Conservation (phyloP, 2,797 vertebrate species). For the Acrossocheilus fasciatus region DNA sequence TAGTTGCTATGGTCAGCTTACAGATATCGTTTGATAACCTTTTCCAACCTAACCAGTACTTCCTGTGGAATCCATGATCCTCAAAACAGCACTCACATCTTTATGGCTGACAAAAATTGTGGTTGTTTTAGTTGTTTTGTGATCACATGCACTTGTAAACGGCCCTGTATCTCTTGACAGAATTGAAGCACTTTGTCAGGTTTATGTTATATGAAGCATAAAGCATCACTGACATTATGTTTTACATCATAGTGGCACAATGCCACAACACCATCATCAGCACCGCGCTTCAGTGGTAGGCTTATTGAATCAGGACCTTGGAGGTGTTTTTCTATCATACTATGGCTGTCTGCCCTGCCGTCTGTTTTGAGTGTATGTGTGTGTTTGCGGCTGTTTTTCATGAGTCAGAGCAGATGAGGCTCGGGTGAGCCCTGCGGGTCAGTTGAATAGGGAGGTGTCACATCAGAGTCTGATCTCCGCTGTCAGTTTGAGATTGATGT, state of each 20-base stretch:
- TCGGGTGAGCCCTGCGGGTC: constrained; percentile 31
- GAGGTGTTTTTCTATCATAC: constrained; percentile 35
- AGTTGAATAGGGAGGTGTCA: constrained; percentile 53
- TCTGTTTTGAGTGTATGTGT: constrained; percentile 38
- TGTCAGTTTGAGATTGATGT: constrained; percentile 52
- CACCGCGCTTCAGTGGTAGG: constrained; percentile 3
- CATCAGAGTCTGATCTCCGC: constrained; percentile 52
- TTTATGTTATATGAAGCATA: constrained; percentile 16
- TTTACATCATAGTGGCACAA: constrained; percentile 38
- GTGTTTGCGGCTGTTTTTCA: constrained; percentile 29
- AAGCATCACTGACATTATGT: constrained; percentile 22
- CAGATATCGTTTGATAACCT: no score
- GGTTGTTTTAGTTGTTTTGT: neutral
- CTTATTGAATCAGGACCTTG: constrained; percentile 42
- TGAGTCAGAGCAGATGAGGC: constrained; percentile 48
- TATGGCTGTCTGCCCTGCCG: constrained; percentile 1
- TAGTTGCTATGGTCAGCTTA: no score
- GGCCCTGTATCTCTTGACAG: neutral
- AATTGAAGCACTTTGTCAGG: neutral
- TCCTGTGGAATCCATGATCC: neutral
- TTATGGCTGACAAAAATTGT: neutral
- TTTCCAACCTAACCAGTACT: no score
- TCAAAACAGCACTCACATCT: neutral
- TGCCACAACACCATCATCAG: constrained; percentile 38
- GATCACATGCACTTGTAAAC: constrained; percentile 1